A percentile compares a stretch with the other conserved stretches of the same genome.
Evolutionary conservation across 2,888 invertebrate genomes (phyloP).

Genomic region (Lithophane semibrunnea): DNA sequence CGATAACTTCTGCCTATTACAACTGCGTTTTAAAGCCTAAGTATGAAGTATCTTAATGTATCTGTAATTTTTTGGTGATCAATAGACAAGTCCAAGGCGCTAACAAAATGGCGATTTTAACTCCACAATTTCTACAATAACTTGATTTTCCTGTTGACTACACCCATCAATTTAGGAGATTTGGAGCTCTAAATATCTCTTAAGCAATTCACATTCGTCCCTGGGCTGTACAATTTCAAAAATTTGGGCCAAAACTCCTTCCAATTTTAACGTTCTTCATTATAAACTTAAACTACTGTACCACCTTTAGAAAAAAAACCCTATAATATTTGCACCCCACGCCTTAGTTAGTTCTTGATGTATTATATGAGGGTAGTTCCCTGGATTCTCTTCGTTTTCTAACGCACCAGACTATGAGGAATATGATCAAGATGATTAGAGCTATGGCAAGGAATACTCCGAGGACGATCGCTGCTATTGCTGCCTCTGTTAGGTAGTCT

Average conservation of each 20-base stretch:
- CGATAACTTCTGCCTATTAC: neutral
- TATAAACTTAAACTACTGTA: slow-evolving; percentile 22
- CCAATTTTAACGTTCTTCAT: neutral
- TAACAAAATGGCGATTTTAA: neutral
- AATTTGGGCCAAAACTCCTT: neutral
- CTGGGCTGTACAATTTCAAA: neutral
- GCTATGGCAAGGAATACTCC: slow-evolving; percentile 92
- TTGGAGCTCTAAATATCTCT: neutral
- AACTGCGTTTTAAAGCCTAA: neutral
- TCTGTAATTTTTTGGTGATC: neutral
- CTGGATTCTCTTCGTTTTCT: slow-evolving; percentile 88
- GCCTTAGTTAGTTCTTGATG: slow-evolving; percentile 48
- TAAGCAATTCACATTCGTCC: neutral
- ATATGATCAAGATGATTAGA: slow-evolving; percentile 91
- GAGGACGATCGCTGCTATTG: slow-evolving; percentile 93
- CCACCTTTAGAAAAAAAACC: slow-evolving; percentile 3
- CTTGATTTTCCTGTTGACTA: neutral
- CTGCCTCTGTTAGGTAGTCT: slow-evolving; percentile 85
- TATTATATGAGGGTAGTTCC: slow-evolving; percentile 90
- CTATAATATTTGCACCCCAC: neutral
- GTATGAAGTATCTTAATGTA: neutral
- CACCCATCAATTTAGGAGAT: neutral
- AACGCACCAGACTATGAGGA: slow-evolving; percentile 91
- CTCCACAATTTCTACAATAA: neutral
- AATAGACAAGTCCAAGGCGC: neutral